Base-by-base conservation (phyloP, 2,888 invertebrate genomes). In the Pecten maximus region DNA sequence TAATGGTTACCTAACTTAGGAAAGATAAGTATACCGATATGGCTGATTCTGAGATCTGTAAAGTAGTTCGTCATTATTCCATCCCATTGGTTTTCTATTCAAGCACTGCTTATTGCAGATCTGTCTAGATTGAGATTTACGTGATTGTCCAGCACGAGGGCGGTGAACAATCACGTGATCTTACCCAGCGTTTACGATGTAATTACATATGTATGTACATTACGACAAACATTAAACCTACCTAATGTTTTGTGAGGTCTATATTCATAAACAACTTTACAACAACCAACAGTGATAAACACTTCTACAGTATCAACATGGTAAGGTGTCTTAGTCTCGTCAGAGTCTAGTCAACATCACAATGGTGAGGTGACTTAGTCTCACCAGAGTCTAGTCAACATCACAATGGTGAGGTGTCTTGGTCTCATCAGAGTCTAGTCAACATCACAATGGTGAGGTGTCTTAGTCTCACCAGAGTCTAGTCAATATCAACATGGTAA, bases 81-180 rank as follows among this genome's bases (percentile, higher is more conserved):
- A 35, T 35, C 35, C 28, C 74, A 74, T 74, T 74, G 74, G 74
- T 74, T 74, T 74, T 74, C n/a, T 35, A 74, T 74, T 74, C 74
- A 74, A 35, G 35, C 74, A 23, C 12, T 0, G 74, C 16, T 74
- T 74, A 74, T 74, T 35, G 6, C 35, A 74, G 74, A 74, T 74
- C 15, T 74, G 35, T 35, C 35, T 74, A 35, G 35, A 74, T 74
- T 12, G 0, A 28, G 74, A 74, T 74, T 74, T 35, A 74, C 74
- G 74, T 35, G 74, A 74, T 54, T 54, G 50, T 54, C 23, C 50
- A 54, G 15, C 12, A 74, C n/a, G 8, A 74, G 28, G 19, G 60
- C 60, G 60, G 60, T 74, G 16, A 74, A 74, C 12, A 74, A 74
- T n/a, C 60, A 74, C 60, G 60, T 74, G 60, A 74, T 74, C 28